phyloP scores from a whole-genome alignment of 2,113 vertebrate genomes.

The Phyllostomus hastatus region DNA sequence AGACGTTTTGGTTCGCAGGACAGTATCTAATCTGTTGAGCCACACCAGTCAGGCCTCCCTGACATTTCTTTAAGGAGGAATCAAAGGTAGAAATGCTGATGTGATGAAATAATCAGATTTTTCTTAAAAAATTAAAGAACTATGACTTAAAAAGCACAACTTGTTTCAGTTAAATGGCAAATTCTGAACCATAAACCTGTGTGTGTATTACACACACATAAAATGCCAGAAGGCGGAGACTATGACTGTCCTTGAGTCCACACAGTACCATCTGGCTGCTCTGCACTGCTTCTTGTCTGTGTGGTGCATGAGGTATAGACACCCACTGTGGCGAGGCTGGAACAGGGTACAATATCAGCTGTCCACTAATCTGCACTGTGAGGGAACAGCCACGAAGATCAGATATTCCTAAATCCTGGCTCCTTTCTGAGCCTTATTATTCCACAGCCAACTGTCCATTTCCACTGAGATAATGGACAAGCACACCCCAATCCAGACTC shows the following conservation, averaged over 20 bases:
- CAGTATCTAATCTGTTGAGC: too few species aligned
- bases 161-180: not conserved
- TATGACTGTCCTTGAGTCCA: not conserved
- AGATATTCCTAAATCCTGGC: not conserved
- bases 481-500: not conserved
- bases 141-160: not conserved
- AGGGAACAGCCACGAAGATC: not conserved
- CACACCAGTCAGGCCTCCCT: not conserved
- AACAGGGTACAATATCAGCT: not conserved
- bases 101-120: not conserved
- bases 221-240: not conserved
- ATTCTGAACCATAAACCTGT: not conserved
- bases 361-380: not conserved
- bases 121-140: conserved; percentile 12
- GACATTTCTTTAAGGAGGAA: not conserved
- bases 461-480: not conserved
- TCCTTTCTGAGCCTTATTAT: not conserved
- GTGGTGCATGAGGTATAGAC: not conserved
- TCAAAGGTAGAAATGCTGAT: not conserved
- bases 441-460: not conserved
- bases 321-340: not conserved
- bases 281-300: not conserved
- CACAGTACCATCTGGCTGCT: not conserved
- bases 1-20: too few species aligned
- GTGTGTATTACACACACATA: not conserved